Base-by-base conservation (phyloP, 2,113 vertebrate genomes). In the Spea bombifrons region DNA sequence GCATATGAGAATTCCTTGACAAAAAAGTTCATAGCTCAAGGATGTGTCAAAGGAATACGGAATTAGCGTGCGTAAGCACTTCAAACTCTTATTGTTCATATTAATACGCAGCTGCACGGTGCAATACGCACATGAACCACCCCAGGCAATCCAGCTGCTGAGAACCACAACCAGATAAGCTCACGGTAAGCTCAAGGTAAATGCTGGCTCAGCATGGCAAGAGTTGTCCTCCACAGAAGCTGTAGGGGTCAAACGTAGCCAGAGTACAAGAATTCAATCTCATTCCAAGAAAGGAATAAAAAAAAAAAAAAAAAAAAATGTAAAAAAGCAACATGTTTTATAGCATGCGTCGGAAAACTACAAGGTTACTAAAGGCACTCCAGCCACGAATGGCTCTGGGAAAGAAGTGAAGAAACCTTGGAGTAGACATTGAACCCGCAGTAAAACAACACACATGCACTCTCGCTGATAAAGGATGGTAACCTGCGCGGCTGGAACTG, bases 341-440 rank as follows among this genome's bases (percentile, higher is more conserved):
- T 30, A 30, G 30, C 30, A 30, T 30, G 30, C 2, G 30, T 30
- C 30, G 30, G 30, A 30, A 30, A 30, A 30, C 30, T 30, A 30
- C 30, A 30, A 30, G 61, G 49, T 45, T 63, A 70, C 44, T 61
- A 77, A 17, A 77, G 67, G 64, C 64, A 63, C 71, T 61, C 67
- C 64, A 65, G 15, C 43, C 47, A 65, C 59, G 15, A 65, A 66
- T 68, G 45, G 45, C 15, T 68, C 13, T 15, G 16, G 30, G 48
- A 49, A 65, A 50, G 57, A 52, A 52, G 44, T 5, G 30, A 30
- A 55, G 65, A 76, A 53, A 76, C 64, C 65, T 76, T 57, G 65
- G 63, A 55, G 44, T 8, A 76, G 65, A 76, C 75, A 57, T 69
- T 76, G 75, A 67, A 30, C 30, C 16, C 65, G 46, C 66, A 44